These are phyloP conservation scores for Oegoconia quadripuncta DNA, from an alignment of 2,888 invertebrate genomes.

Conservation along the genomic window DNA sequence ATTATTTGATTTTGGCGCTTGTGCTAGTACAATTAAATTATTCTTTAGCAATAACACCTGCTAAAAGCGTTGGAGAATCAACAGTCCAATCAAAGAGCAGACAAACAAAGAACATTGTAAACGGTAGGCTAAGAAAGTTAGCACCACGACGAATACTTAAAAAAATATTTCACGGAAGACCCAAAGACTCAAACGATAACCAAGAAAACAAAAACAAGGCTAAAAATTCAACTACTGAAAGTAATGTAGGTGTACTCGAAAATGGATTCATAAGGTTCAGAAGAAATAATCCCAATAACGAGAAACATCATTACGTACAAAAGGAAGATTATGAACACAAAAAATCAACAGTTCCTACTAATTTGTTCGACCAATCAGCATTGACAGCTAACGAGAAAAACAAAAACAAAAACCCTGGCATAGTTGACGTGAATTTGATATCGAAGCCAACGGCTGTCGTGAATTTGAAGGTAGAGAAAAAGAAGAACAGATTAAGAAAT, in stretches of 20 bases:
- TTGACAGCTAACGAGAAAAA: slow-evolving; percentile 6
- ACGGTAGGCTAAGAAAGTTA: neutral
- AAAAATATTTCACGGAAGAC: neutral
- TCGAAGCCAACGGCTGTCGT: slow-evolving; percentile 36
- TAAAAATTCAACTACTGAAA: neutral
- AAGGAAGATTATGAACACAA: slow-evolving; percentile 1
- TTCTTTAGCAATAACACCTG: neutral
- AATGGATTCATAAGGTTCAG: neutral
- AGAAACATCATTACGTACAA: neutral
- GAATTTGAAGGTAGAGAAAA: slow-evolving; percentile 24
- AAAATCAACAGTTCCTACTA: slow-evolving; percentile 1
- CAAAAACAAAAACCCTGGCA: slow-evolving; percentile 27
- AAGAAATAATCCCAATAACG: no score
- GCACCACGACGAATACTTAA: neutral
- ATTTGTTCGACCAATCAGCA: slow-evolving; percentile 2
- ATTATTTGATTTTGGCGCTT: neutral
- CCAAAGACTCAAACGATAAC: neutral
- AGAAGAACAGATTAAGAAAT: slow-evolving; percentile 25
- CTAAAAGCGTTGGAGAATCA: neutral
- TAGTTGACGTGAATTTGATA: slow-evolving; percentile 36
- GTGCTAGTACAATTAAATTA: neutral
- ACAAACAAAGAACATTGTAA: neutral
- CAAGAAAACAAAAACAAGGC: neutral
- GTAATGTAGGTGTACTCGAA: neutral
- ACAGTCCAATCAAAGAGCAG: neutral